Percentiles rank a stretch among this genome's conserved stretches.
Evolutionary conservation across 2,797 vertebrate genomes (phyloP).

Genomic region (Trematomus bernacchii): DNA sequence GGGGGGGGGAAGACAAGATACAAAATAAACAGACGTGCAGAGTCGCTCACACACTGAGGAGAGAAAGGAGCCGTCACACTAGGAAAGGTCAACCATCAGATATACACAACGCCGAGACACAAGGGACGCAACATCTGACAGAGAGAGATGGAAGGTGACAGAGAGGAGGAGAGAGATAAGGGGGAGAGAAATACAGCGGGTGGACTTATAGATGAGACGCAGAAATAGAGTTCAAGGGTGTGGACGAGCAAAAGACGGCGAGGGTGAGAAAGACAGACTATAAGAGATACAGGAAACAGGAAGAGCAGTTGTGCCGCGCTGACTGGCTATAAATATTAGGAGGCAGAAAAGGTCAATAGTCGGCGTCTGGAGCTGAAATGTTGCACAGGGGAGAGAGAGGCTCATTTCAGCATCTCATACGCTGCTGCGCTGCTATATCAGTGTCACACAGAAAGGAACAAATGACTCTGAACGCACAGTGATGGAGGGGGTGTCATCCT

Average conservation of each 20-base stretch:
- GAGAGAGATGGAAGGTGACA: slow-evolving; percentile 73
- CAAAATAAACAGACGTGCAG: slow-evolving; percentile 63
- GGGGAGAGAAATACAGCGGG: slow-evolving; percentile 25
- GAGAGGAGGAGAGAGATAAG: slow-evolving; percentile 48
- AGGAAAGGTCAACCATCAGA: slow-evolving; percentile 87
- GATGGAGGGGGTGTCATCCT: slow-evolving; percentile 58
- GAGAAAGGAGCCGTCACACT: slow-evolving; percentile 83
- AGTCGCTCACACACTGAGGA: slow-evolving; percentile 60
- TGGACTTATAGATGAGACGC: slow-evolving; percentile 63
- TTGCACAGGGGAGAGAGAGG: slow-evolving; percentile 73
- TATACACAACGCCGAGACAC: slow-evolving; percentile 76
- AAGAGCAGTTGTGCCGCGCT: slow-evolving; percentile 51
- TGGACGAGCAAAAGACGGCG: slow-evolving; percentile 57
- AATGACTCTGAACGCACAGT: slow-evolving; percentile 42
- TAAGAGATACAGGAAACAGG: slow-evolving; percentile 74
- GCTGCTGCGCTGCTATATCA: slow-evolving; percentile 45
- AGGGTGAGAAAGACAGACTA: slow-evolving; percentile 70
- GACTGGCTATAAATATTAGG: slow-evolving; percentile 79
- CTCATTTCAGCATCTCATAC: slow-evolving; percentile 71
- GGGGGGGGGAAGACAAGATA: slow-evolving; percentile 44
- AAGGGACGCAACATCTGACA: slow-evolving; percentile 74
- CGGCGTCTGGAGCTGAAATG: slow-evolving; percentile 68
- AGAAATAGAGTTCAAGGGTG: slow-evolving; percentile 80
- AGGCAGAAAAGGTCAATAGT: slow-evolving; percentile 80
- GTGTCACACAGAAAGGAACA: slow-evolving; percentile 52